Evolutionary conservation across 2,888 invertebrate species (phyloP).

Genomic region (Pterostichus madidus): DNA sequence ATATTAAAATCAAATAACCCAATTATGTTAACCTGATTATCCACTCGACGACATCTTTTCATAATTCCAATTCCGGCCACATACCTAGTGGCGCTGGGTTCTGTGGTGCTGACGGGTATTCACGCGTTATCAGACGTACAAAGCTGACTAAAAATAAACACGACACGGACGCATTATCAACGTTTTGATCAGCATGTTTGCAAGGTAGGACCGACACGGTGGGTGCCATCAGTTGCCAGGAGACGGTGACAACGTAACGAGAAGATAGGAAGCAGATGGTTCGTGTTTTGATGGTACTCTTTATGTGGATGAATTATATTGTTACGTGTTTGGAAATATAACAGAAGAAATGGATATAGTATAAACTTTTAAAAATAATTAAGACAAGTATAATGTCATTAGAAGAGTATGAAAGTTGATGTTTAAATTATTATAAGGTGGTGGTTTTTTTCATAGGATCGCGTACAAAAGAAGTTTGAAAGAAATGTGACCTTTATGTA

Average conservation of each 20-base stretch:
- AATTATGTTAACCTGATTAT: conserved; percentile 1
- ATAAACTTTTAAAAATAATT: too few species aligned
- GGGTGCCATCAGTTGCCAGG: neutral
- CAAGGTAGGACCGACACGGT: conserved; percentile 14
- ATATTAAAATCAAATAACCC: conserved; percentile 8
- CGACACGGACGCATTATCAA: conserved; percentile 12
- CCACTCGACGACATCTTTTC: neutral
- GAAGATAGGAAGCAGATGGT: too few species aligned
- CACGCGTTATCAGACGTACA: conserved; percentile 37
- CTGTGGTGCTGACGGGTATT: conserved; percentile 20
- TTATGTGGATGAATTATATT: too few species aligned
- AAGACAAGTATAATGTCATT: too few species aligned
- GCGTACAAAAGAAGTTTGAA: too few species aligned
- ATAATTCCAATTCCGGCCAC: conserved; percentile 15
- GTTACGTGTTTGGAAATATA: too few species aligned
- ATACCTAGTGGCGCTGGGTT: neutral
- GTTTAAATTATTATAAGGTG: too few species aligned
- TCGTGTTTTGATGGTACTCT: too few species aligned
- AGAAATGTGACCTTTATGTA: too few species aligned
- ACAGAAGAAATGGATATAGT: too few species aligned
- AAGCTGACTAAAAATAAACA: conserved; percentile 43
- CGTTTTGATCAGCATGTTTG: conserved; percentile 26
- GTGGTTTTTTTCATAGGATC: too few species aligned
- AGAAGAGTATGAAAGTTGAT: too few species aligned
- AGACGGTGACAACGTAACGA: neutral